Percentiles rank a stretch among this genome's conserved stretches.
These are phyloP conservation scores for Agrypnus murinus DNA, from an alignment of 2,888 invertebrate species.

Conservation along the genomic window DNA sequence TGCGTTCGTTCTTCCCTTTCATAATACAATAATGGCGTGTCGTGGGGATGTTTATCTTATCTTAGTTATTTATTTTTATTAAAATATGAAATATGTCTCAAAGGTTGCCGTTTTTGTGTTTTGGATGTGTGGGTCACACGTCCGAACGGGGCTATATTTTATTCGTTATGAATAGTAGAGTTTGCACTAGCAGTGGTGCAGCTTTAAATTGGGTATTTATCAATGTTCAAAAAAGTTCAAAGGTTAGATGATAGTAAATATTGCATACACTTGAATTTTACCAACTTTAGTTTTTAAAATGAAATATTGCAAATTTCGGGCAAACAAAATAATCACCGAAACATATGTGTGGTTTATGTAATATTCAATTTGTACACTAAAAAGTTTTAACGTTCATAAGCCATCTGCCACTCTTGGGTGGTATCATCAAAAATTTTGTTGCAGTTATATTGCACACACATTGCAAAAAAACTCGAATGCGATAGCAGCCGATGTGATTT, in stretches of 20 bases:
- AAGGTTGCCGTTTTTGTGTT: conserved; percentile 27
- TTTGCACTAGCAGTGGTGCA: no score
- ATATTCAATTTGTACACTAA: background rate
- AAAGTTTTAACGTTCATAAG: conserved; percentile 3
- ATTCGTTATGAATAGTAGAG: no score
- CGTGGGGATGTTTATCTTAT: conserved; percentile 37
- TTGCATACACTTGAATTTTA: background rate
- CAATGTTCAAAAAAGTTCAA: no score
- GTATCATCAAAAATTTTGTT: conserved; percentile 20
- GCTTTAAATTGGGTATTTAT: no score
- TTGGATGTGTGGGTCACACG: conserved; percentile 18
- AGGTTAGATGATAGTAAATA: background rate
- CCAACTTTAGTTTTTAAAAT: background rate
- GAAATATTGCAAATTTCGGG: background rate
- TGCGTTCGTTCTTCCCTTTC: conserved; percentile 21
- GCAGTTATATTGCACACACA: conserved; percentile 10
- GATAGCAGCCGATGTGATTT: conserved; percentile 3
- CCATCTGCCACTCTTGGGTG: conserved; percentile 11
- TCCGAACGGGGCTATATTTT: no score
- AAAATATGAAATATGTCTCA: conserved; percentile 36
- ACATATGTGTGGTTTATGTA: no score
- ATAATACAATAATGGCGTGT: conserved; percentile 42
- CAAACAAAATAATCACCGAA: no score
- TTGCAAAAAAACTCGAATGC: conserved; percentile 1
- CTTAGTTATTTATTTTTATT: conserved; percentile 42